Evolutionary conservation across 2,113 vertebrate genomes (phyloP).

Genomic region (Variabilichromis moorii): DNA sequence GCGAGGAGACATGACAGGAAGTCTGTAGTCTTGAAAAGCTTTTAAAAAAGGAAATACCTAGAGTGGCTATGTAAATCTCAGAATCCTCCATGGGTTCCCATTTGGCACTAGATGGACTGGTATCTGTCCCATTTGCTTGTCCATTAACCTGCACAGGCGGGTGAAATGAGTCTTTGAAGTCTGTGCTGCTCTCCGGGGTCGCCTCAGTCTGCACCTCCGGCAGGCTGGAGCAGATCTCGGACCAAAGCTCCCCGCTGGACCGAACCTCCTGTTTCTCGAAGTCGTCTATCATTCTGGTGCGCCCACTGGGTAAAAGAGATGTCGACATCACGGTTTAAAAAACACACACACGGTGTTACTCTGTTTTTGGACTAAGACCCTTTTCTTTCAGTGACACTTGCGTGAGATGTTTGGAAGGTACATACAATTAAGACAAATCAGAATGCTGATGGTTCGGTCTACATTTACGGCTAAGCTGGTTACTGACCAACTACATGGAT

Average conservation of each 20-base stretch:
- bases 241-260: slow-evolving; percentile 86
- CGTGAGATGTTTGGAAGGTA: background rate
- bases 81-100: slow-evolving; percentile 94
- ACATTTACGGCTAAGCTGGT: background rate
- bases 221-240: slow-evolving; percentile 83
- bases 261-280: slow-evolving; percentile 61
- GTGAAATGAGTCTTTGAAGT: slow-evolving; percentile 85
- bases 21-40: background rate
- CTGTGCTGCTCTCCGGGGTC: slow-evolving; percentile 14
- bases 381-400: background rate
- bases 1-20: background rate
- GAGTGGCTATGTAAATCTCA: slow-evolving; percentile 85
- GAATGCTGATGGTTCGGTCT: background rate
- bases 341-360: background rate
- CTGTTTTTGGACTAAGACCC: background rate
- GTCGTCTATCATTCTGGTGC: slow-evolving; percentile 79
- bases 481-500: background rate
- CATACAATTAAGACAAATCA: background rate
- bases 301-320: background rate
- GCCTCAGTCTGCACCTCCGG: slow-evolving; percentile 53
- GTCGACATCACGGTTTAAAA: background rate
- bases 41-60: slow-evolving; percentile 71
- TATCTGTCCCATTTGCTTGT: background rate
- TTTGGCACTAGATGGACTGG: slow-evolving; percentile 38
- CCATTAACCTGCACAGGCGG: slow-evolving; percentile 46